Evolutionary conservation across 2,797 vertebrate species (phyloP).

Genomic region (Alcedo atthis): DNA sequence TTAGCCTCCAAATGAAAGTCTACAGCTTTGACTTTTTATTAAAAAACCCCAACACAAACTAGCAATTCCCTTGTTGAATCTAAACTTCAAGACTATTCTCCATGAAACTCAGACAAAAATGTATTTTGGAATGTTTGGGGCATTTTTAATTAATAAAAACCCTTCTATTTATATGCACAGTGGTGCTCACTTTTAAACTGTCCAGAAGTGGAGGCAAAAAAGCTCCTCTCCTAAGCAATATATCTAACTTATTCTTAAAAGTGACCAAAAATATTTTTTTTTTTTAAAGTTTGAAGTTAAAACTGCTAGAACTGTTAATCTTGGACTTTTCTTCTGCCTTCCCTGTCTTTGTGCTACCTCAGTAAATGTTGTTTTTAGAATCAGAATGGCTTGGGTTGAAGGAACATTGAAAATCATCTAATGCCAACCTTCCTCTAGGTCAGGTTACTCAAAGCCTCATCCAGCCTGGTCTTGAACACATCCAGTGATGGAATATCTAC

Average conservation of each 20-base stretch:
- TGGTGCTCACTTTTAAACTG: background rate
- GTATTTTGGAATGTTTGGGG: background rate
- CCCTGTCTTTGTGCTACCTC: background rate
- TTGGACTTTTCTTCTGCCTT: background rate
- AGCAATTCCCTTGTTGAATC: accelerated
- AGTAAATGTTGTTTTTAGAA: background rate
- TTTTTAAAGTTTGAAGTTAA: background rate
- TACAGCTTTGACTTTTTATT: background rate
- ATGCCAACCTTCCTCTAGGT: too few relatives aligned
- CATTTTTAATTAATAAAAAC: background rate
- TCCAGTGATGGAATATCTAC: too few relatives aligned
- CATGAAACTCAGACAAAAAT: background rate
- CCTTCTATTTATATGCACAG: accelerated
- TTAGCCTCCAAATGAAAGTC: background rate
- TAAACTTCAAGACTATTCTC: background rate
- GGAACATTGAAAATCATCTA: too few relatives aligned
- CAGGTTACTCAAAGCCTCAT: too few relatives aligned
- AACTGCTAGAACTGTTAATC: background rate
- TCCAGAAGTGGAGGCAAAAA: background rate
- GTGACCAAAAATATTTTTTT: background rate
- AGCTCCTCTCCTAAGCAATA: accelerated
- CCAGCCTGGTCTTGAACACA: too few relatives aligned
- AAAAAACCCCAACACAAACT: background rate
- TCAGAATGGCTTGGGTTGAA: too few relatives aligned
- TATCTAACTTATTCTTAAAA: background rate